phyloP scores from a whole-genome alignment of 1,140 invertebrate species.

The Lepidurus packardi region DNA sequence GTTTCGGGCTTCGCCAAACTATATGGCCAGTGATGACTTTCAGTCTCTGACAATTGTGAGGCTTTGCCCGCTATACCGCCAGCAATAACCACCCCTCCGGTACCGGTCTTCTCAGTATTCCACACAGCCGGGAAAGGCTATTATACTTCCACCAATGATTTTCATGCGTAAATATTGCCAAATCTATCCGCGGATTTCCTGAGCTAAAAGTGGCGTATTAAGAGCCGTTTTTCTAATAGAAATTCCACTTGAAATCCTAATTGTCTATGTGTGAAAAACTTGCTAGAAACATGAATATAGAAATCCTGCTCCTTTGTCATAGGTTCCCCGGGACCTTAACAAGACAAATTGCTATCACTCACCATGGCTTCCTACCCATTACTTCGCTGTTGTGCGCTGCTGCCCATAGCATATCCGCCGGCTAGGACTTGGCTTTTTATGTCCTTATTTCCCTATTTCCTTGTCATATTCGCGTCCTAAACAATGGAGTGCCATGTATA shows the following conservation, averaged over 20 bases:
- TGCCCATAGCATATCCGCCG: neutral
- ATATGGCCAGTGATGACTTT: slow-evolving; percentile 15
- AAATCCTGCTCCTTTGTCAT: neutral
- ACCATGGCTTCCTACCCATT: neutral
- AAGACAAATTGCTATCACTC: neutral
- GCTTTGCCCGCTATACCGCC: neutral
- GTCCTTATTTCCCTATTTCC: neutral
- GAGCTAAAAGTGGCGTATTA: neutral
- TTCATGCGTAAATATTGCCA: neutral
- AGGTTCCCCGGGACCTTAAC: neutral
- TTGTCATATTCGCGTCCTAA: neutral
- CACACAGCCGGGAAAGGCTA: neutral
- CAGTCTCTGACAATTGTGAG: slow-evolving; percentile 14
- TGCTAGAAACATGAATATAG: too few species aligned
- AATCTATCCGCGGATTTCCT: neutral
- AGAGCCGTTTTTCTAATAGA: too few species aligned
- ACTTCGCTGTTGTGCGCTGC: neutral
- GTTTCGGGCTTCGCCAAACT: slow-evolving; percentile 2
- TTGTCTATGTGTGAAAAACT: too few species aligned
- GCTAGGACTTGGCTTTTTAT: neutral
- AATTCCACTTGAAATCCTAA: too few species aligned
- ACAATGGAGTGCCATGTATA: neutral
- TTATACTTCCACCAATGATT: neutral
- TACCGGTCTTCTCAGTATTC: neutral
- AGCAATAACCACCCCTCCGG: neutral